Base-by-base conservation (phyloP, 2,113 vertebrate species). In the Glareola pratincola region DNA sequence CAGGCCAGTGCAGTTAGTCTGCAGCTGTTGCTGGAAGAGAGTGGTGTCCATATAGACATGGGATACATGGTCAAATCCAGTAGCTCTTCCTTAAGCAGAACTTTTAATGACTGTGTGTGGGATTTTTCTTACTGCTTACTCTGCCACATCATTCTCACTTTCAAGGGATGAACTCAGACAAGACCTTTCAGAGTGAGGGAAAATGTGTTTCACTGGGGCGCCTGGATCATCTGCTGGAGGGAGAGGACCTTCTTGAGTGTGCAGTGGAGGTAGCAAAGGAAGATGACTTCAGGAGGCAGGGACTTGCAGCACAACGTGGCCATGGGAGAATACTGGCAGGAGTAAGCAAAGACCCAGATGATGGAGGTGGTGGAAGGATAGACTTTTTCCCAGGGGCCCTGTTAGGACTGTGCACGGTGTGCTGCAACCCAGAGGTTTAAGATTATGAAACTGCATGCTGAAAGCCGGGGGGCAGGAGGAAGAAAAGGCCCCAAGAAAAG, bases 381-480 rank as follows among this genome's bases (percentile, higher is more conserved):
- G 30, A 36, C 32, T 15, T 91, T 88, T 50, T n/a, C 60, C 10
- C 19, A 59, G 22, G 15, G 23, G 62, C 4, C 6, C 41, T 57
- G 12, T 45, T 54, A 59, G 56, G 4, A 22, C 30, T 80, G 48
- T 56, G 43, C 54, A n/a, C 0, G 2, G 8, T 91, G 30, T 80
- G 43, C 27, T 84, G 48, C 30, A 84, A 7, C 12, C 8, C 32
- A 54, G 59, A 85, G n/a, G n/a, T n/a, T n/a, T n/a, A n/a, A 75
- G 18, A 45, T 48, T 66, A 59, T 3, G 4, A 72, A 90, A 71
- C 26, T 63, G 17, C 12, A 12, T 56, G 23, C 36, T 82, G 20
- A 68, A 88, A 92, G 34, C 2, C 2, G 3, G 15, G 0, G 3
- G 5, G 9, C 1, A 6, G 32, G 17, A 37, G 24, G 15, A 45